Conservation (phyloP, 1,140 invertebrate genomes). For the Laodelphax striatellus region DNA sequence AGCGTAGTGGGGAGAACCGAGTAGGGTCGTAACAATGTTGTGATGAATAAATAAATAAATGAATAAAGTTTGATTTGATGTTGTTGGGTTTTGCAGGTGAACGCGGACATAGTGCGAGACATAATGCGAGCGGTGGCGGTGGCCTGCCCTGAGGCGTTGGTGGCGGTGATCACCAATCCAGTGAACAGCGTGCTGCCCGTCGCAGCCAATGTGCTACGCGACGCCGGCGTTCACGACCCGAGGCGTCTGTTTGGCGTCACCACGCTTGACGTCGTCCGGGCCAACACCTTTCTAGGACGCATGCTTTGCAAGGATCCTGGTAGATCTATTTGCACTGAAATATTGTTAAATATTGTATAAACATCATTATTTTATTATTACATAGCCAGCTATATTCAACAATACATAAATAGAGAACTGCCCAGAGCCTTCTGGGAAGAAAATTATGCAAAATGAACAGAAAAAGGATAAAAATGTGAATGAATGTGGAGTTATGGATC, state of each 20-base stretch:
- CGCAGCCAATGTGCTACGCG: constrained; percentile 90
- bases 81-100: constrained; percentile 34
- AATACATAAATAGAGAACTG: too few relatives aligned
- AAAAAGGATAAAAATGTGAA: too few relatives aligned
- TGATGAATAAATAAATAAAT: too few relatives aligned
- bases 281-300: constrained; percentile 87
- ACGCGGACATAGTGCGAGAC: constrained; percentile 93
- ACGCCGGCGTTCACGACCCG: constrained; percentile 78
- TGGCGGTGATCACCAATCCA: constrained; percentile 96
- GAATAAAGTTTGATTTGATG: not conserved
- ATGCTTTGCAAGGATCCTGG: constrained; percentile 20
- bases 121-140: constrained; percentile 67
- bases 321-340: not conserved
- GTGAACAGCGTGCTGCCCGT: constrained; percentile 97
- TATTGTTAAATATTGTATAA: too few relatives aligned
- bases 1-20: too few relatives aligned
- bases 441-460: too few relatives aligned
- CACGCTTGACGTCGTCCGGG: constrained; percentile 92
- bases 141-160: constrained; percentile 81
- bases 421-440: too few relatives aligned
- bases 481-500: too few relatives aligned
- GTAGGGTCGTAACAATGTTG: too few relatives aligned
- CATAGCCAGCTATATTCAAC: too few relatives aligned
- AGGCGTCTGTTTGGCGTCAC: constrained; percentile 91
- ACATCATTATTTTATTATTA: too few relatives aligned